Conservation (phyloP, 2,113 vertebrate species). For the Canis aureus region DNA sequence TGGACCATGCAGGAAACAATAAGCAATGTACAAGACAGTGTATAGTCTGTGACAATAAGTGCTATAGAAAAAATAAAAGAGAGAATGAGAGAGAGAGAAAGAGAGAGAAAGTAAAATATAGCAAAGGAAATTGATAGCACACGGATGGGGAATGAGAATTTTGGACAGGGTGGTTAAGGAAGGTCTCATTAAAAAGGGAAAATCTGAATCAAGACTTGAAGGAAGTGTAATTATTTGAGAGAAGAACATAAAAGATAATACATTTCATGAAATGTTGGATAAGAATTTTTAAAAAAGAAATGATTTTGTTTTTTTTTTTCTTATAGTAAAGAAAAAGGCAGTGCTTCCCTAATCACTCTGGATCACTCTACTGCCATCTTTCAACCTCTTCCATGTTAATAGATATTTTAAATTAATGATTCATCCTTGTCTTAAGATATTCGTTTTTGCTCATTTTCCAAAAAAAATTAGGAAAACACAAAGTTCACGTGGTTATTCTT, state of each 20-base stretch:
- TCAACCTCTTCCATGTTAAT: not conserved
- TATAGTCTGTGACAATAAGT: not conserved
- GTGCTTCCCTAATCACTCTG: not conserved
- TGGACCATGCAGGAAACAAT: not conserved
- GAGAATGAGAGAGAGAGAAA: not conserved
- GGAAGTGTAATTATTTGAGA: not conserved
- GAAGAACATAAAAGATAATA: not conserved
- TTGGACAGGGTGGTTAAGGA: not conserved
- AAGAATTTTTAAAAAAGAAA: not conserved
- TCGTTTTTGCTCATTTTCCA: conserved; percentile 10
- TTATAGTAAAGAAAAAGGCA: not conserved
- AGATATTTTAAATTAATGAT: not conserved
- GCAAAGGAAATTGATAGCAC: not conserved
- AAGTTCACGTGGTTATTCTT: not conserved
- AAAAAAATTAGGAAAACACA: not conserved
- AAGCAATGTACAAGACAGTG: not conserved
- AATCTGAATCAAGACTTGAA: not conserved
- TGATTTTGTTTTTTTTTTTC: not conserved
- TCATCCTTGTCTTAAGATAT: not conserved
- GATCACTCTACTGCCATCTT: not conserved
- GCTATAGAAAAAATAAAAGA: not conserved
- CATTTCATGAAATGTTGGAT: not conserved
- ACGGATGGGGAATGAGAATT: not conserved
- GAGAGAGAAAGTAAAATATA: not conserved
- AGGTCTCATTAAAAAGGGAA: not conserved